Conservation (phyloP, 2,113 vertebrate species). For the Myanophis thanlyinensis region DNA sequence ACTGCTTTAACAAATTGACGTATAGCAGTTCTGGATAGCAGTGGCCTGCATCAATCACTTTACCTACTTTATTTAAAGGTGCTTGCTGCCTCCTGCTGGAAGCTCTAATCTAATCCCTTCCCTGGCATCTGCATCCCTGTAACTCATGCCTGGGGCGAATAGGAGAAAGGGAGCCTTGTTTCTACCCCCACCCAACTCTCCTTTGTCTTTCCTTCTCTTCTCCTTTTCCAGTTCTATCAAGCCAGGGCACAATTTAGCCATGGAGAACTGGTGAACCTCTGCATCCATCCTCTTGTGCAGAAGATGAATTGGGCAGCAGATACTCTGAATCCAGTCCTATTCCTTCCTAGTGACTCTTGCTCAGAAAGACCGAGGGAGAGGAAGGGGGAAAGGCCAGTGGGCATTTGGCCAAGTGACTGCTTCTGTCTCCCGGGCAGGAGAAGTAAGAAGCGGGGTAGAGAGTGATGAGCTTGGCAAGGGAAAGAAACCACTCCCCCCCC, state of each 20-base stretch:
- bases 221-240: not conserved
- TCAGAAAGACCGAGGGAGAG: not conserved
- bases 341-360: not conserved
- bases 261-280: not conserved
- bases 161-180: not conserved
- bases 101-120: not conserved
- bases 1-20: too few relatives aligned
- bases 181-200: too few relatives aligned
- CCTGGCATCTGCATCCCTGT: not conserved
- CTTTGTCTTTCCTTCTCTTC: rapidly evolving
- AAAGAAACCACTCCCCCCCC: not conserved
- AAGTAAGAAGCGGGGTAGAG: not conserved
- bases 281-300: not conserved
- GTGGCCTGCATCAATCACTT: not conserved
- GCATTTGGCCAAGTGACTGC: not conserved
- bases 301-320: not conserved
- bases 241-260: not conserved
- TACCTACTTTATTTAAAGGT: not conserved
- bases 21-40: not conserved
- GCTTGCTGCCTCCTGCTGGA: not conserved
- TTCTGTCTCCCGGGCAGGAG: not conserved
- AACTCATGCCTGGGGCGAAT: not conserved
- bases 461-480: not conserved
- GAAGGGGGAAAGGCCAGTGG: not conserved
- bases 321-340: not conserved